Percentiles rank a stretch among this genome's conserved stretches.
phyloP scores from a whole-genome alignment of 1,140 invertebrate genomes.

The Potamilus streckersoni region DNA sequence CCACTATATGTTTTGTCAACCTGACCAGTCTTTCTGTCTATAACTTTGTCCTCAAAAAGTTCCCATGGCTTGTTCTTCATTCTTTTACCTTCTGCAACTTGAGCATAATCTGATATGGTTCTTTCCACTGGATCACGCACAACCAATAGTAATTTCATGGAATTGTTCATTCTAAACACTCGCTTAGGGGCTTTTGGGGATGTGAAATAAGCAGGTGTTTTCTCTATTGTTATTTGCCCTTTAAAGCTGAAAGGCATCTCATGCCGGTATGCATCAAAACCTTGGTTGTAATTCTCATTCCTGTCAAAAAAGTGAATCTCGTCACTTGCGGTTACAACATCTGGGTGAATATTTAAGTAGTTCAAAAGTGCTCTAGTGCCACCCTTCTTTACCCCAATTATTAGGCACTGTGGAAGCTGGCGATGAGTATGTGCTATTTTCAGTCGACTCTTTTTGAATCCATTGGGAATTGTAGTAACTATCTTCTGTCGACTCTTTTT shows the following conservation, averaged over 20 bases:
- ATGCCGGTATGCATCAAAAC: constrained; percentile 68
- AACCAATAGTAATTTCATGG: constrained; percentile 87
- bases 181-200: constrained; percentile 80
- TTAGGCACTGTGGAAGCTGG: constrained; percentile 59
- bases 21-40: constrained; percentile 45
- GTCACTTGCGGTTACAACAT: constrained; percentile 54
- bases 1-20: constrained; percentile 68
- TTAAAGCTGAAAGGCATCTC: constrained; percentile 57
- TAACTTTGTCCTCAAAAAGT: constrained; percentile 55
- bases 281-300: constrained; percentile 62
- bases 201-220: constrained; percentile 71
- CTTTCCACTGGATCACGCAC: constrained; percentile 91
- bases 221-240: constrained; percentile 69
- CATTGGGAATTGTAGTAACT: too few relatives aligned
- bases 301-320: constrained; percentile 70
- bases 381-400: constrained; percentile 69
- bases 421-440: too few relatives aligned
- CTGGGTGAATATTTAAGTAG: constrained; percentile 67
- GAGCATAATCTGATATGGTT: constrained; percentile 92
- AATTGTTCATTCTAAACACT: constrained; percentile 87
- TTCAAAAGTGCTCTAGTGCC: constrained; percentile 69
- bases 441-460: too few relatives aligned
- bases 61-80: constrained; percentile 34
- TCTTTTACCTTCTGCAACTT: constrained; percentile 61
- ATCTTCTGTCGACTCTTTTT: too few relatives aligned